Percentiles rank a stretch among this genome's conserved stretches.
phyloP scores from a whole-genome alignment of 1,140 invertebrate genomes.

The Leptestheria dahalacensis region DNA sequence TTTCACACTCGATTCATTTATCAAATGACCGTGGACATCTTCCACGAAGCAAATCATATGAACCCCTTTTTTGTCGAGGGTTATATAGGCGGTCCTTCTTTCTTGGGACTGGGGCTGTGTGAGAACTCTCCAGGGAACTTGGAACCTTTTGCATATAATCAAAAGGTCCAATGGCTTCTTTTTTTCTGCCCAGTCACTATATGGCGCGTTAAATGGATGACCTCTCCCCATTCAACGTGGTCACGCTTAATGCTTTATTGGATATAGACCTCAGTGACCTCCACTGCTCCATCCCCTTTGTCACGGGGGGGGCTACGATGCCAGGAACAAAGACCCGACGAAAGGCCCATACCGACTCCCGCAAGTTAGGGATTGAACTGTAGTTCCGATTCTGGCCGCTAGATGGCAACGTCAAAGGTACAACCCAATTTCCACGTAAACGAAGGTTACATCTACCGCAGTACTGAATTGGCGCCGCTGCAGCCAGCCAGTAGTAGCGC shows the following conservation, averaged over 20 bases:
- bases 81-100: neutral
- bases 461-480: too few relatives aligned
- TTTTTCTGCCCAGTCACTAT: neutral
- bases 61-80: too few relatives aligned
- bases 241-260: neutral
- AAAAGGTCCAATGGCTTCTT: neutral
- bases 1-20: neutral
- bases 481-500: too few relatives aligned
- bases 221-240: neutral
- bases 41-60: too few relatives aligned
- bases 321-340: neutral
- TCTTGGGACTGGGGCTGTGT: neutral
- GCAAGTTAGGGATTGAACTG: too few relatives aligned
- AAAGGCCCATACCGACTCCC: too few relatives aligned
- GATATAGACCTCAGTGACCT: neutral
- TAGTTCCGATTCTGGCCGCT: too few relatives aligned
- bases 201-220: neutral
- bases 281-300: neutral
- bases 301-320: neutral
- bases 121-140: neutral
- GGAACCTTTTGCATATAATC: neutral
- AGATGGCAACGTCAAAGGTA: too few relatives aligned
- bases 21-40: neutral
- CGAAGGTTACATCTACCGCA: too few relatives aligned
- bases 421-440: too few relatives aligned